phyloP scores from a whole-genome alignment of 2,113 vertebrate species.

The Ceratotherium simum region DNA sequence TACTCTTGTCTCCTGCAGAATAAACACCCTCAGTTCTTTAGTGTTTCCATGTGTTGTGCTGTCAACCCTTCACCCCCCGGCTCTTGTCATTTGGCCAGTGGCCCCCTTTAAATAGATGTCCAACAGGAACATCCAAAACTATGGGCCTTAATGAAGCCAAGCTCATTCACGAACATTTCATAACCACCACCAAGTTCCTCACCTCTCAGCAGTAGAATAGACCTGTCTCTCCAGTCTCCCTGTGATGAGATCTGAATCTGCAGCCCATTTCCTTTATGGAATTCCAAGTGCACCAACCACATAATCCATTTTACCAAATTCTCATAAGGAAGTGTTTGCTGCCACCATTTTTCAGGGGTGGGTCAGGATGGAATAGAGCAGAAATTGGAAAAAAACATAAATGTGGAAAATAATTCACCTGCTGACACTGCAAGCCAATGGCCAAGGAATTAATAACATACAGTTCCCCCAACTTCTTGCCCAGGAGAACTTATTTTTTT shows the following conservation, averaged over 20 bases:
- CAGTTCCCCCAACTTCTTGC: not conserved
- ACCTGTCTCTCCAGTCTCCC: not conserved
- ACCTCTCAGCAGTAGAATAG: not conserved
- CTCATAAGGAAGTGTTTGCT: not conserved
- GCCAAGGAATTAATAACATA: not conserved
- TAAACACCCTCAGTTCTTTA: not conserved
- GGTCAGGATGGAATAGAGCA: not conserved
- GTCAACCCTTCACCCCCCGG: not conserved
- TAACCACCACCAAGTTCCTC: not conserved
- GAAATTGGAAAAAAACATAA: not conserved
- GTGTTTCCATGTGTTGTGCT: not conserved
- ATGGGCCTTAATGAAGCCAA: not conserved
- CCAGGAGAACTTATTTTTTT: not conserved
- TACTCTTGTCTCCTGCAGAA: not conserved
- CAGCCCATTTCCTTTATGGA: not conserved
- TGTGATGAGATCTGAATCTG: not conserved
- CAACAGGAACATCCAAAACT: not conserved
- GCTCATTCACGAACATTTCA: not conserved
- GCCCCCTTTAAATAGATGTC: not conserved
- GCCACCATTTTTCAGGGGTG: not conserved
- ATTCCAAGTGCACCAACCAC: not conserved
- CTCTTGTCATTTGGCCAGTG: not conserved
- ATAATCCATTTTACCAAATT: not conserved
- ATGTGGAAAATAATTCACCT: constrained; percentile 1
- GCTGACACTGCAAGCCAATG: not conserved